Conservation (phyloP, 2,888 invertebrate species). For the Galeruca laticollis region DNA sequence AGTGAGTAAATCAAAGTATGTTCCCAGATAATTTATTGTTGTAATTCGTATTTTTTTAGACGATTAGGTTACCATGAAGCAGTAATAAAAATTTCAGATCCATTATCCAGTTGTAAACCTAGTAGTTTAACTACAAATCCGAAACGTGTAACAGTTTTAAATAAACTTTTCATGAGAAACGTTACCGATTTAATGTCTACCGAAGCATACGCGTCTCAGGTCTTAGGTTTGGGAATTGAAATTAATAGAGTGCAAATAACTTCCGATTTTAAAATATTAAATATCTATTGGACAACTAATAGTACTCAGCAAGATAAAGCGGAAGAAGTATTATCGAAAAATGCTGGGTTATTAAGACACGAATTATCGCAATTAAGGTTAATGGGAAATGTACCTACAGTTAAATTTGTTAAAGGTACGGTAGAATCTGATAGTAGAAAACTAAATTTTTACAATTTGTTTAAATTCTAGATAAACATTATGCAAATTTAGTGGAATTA, state of each 20-base stretch:
- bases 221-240: slow-evolving; percentile 78
- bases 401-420: slow-evolving; percentile 78
- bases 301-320: slow-evolving; percentile 70
- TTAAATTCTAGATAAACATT: slow-evolving; percentile 70
- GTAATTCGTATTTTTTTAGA: neutral
- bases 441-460: slow-evolving; percentile 12
- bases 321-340: slow-evolving; percentile 69
- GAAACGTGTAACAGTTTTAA: slow-evolving; percentile 76
- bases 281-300: slow-evolving; percentile 78
- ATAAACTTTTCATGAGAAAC: slow-evolving; percentile 85
- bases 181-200: slow-evolving; percentile 84
- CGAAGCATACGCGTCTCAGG: slow-evolving; percentile 73
- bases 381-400: slow-evolving; percentile 81
- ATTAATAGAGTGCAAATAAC: slow-evolving; percentile 79
- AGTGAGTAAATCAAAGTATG: slow-evolving; percentile 24
- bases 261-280: slow-evolving; percentile 75
- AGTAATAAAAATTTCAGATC: slow-evolving; percentile 37
- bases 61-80: neutral
- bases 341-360: slow-evolving; percentile 75
- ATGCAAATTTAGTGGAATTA: slow-evolving; percentile 70
- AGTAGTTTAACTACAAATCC: slow-evolving; percentile 70
- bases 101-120: slow-evolving; percentile 64
- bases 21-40: neutral
- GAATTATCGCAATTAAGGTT: slow-evolving; percentile 79
- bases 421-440: neutral